Evolutionary conservation across 1,140 invertebrate species (phyloP), one percentile per base, ranked within the genome.

Genomic region (Grapholita molesta): DNA sequence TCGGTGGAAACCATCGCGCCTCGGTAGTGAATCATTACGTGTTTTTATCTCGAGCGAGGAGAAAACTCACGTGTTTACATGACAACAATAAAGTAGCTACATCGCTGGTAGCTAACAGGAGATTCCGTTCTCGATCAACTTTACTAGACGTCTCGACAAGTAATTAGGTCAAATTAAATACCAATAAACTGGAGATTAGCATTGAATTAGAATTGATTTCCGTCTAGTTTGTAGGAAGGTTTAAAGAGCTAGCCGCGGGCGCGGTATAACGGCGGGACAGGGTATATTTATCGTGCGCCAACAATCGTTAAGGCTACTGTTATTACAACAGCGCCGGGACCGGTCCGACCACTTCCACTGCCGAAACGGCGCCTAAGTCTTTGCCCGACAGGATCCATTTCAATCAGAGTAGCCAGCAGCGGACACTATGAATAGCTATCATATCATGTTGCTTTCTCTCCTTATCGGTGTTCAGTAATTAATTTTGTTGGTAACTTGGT

Each of bases 261-360:
- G 52, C 48, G 28, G 23, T 76, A 75, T 71, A 73, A 71, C 71
- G 33, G 70, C 68, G 68, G 72, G 72, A 79, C 77, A 82, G 80
- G 77, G 73, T 70, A 80, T 82, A 85, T 85, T 84, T 86, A 86
- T 83, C 80, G 77, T 82, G 75, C 75, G 66, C 77, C 79, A 80
- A 80, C 78, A 83, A 84, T 84, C 83, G 80, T 83, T 78, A 80
- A 82, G 76, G 86, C 86, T 90, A 90, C 88, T 85, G 88, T 88
- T 85, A 83, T 84, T 79, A 80, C 75, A 76, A 70, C 61, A 67
- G 71, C 70, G 75, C 65, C 70, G 72, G 66, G 33, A 87, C 88
- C 84, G 85, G 88, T 90, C 77, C 73, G 67, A 76, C 82, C 67
- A 71, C 83, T 80, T 77, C 75, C 74, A 70, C 66, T 73, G 76